A percentile compares a stretch with the other conserved stretches of the same genome.
These are phyloP conservation scores for Pseudanteris insignis DNA, from an alignment of 2,888 invertebrate genomes.

Conservation along the genomic window DNA sequence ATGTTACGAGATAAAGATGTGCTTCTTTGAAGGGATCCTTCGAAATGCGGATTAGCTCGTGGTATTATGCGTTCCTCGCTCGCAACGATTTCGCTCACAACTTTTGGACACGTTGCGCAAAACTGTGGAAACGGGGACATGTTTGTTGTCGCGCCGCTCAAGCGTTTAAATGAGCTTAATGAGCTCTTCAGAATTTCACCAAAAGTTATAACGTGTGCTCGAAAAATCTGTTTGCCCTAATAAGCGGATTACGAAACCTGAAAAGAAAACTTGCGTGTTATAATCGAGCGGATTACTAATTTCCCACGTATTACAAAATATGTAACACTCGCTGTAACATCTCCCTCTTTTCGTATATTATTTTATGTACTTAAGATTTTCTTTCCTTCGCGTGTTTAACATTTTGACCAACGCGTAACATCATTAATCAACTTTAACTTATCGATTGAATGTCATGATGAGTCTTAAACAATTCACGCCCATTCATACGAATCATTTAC, in stretches of 20 bases:
- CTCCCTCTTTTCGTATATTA: too few relatives aligned
- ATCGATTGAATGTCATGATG: too few relatives aligned
- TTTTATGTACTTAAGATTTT: too few relatives aligned
- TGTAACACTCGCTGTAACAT: too few relatives aligned
- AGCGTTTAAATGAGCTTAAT: constrained; percentile 19
- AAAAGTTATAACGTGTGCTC: constrained; percentile 2
- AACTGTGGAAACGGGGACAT: constrained; percentile 16
- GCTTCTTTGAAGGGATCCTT: constrained; percentile 27
- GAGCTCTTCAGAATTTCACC: constrained; percentile 7
- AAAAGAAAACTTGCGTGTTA: not conserved
- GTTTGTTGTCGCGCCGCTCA: constrained; percentile 16
- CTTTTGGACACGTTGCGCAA: constrained; percentile 20
- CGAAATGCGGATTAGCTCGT: constrained; percentile 35
- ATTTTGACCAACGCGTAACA: too few relatives aligned
- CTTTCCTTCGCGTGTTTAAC: too few relatives aligned
- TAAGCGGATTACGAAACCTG: not conserved
- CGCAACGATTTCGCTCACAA: constrained; percentile 19
- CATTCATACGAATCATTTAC: too few relatives aligned
- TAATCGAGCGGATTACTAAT: constrained; percentile 1
- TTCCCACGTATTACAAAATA: not conserved
- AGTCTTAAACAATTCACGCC: too few relatives aligned
- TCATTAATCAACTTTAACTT: too few relatives aligned
- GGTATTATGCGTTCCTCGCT: constrained; percentile 16
- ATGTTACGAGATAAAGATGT: constrained; percentile 36
- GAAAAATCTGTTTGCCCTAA: constrained; percentile 2